Conservation (phyloP, 2,888 invertebrate genomes). For the Limnephilus rhombicus region DNA sequence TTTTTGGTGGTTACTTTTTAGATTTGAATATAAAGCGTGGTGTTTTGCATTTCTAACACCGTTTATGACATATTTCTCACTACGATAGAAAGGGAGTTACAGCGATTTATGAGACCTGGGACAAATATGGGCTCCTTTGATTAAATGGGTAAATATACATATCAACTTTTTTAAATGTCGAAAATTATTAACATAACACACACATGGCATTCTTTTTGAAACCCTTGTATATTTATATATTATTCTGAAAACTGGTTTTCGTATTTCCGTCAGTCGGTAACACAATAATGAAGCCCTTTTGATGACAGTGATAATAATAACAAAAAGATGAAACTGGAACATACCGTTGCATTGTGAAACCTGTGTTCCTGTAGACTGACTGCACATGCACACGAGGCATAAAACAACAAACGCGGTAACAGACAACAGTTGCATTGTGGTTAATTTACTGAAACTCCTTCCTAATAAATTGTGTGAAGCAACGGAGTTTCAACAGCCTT, state of each 20-base stretch:
- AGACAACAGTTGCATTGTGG: not conserved
- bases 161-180: too few species aligned
- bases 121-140: too few species aligned
- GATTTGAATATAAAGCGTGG: too few species aligned
- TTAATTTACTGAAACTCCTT: not conserved
- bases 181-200: too few species aligned
- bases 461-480: not conserved
- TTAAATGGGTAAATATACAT: too few species aligned
- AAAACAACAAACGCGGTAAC: slow-evolving; percentile 13
- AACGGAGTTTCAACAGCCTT: not conserved
- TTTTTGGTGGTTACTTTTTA: too few species aligned
- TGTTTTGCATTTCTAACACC: too few species aligned
- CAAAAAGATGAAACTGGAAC: not conserved
- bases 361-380: slow-evolving; percentile 17
- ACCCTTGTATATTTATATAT: too few species aligned
- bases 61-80: too few species aligned
- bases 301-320: not conserved
- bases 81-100: too few species aligned
- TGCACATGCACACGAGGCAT: slow-evolving; percentile 2
- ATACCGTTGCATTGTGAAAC: slow-evolving; percentile 45
- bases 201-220: too few species aligned
- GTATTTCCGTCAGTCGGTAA: not conserved
- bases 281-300: not conserved
- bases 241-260: not conserved
- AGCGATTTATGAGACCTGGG: too few species aligned